Percentiles rank a stretch among this genome's conserved stretches.
Evolutionary conservation across 2,113 vertebrate species (phyloP).

Genomic region (Phyllostomus discolor): DNA sequence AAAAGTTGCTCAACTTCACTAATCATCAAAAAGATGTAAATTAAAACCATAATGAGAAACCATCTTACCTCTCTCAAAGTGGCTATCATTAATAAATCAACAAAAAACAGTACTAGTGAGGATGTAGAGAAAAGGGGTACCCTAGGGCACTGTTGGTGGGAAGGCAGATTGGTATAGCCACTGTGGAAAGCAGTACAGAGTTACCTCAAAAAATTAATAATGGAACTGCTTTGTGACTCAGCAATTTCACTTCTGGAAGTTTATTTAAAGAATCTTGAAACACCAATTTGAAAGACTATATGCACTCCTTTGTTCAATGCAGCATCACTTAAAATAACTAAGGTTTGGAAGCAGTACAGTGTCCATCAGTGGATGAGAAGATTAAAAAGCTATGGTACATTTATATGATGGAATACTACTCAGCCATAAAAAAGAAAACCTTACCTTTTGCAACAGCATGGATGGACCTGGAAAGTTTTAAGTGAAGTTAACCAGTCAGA

Average conservation of each 20-base stretch:
- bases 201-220: background rate
- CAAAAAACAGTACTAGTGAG: too few species aligned
- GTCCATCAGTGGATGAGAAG: background rate
- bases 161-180: too few species aligned
- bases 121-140: too few species aligned
- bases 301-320: background rate
- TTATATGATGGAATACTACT: background rate
- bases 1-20: too few species aligned
- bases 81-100: too few species aligned
- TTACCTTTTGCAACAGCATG: background rate
- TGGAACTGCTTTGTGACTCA: background rate
- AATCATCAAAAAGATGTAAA: too few species aligned
- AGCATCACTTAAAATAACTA: background rate
- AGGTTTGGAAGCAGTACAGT: background rate
- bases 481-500: background rate
- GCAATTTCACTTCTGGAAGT: background rate
- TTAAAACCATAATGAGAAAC: too few species aligned
- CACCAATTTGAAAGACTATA: background rate
- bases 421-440: background rate
- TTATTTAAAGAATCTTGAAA: background rate
- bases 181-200: too few species aligned
- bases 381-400: background rate
- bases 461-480: background rate
- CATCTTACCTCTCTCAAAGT: too few species aligned
- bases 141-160: too few species aligned